Evolutionary conservation across 2,888 invertebrate species (phyloP).

Genomic region (Cosmorhoe ocellata): DNA sequence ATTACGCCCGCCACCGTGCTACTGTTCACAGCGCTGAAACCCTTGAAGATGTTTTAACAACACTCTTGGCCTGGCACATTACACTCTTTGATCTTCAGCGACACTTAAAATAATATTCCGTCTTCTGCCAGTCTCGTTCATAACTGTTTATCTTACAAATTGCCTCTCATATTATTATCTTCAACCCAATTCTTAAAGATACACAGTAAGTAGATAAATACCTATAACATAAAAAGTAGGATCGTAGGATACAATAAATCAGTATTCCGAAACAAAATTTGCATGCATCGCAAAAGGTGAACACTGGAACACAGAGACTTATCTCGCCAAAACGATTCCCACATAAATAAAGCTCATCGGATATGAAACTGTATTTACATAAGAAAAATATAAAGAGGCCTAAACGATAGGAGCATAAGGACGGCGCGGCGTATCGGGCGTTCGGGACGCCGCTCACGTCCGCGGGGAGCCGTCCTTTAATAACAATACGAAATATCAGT

Average conservation of each 20-base stretch:
- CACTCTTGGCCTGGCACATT: slow-evolving; percentile 59
- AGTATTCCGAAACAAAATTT: slow-evolving; percentile 66
- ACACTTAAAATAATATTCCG: slow-evolving; percentile 57
- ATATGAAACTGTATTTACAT: slow-evolving; percentile 82
- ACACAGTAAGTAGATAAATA: slow-evolving; percentile 10
- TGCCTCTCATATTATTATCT: slow-evolving; percentile 25
- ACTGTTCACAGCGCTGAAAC: slow-evolving; percentile 74
- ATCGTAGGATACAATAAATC: slow-evolving; percentile 57
- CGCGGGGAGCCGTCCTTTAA: slow-evolving; percentile 71
- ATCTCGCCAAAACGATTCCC: slow-evolving; percentile 82
- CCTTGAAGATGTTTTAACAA: slow-evolving; percentile 75
- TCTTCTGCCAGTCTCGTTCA: slow-evolving; percentile 37
- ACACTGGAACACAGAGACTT: slow-evolving; percentile 73
- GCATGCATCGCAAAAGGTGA: slow-evolving; percentile 72
- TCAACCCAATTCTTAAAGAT: slow-evolving; percentile 29
- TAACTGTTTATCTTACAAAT: slow-evolving; percentile 44
- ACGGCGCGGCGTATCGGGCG: slow-evolving; percentile 68
- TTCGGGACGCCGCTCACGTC: slow-evolving; percentile 71
- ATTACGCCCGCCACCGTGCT: slow-evolving; percentile 48
- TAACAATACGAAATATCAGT: slow-evolving; percentile 83
- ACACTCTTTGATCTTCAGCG: slow-evolving; percentile 71
- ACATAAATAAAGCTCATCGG: slow-evolving; percentile 83
- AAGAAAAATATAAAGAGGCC: slow-evolving; percentile 82
- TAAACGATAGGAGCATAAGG: slow-evolving; percentile 79
- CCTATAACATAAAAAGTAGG: slow-evolving; percentile 33